Evolutionary conservation across 2,888 invertebrate genomes (phyloP).

Genomic region (Lamproptera curius): DNA sequence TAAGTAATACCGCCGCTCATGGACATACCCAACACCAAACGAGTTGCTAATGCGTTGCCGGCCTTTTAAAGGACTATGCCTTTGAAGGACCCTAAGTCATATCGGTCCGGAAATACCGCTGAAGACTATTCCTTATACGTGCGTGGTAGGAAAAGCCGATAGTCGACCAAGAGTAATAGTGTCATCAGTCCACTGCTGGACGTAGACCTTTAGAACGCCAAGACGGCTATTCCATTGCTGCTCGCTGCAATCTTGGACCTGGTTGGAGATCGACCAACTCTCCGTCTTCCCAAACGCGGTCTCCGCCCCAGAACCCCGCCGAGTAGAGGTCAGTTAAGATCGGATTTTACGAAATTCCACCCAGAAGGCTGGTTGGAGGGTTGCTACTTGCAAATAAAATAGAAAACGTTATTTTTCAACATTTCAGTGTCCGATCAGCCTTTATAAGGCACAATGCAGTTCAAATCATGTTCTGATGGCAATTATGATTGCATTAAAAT

Average conservation of each 20-base stretch:
- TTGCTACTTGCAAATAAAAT: no score
- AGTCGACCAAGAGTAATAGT: background rate
- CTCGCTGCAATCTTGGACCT: no score
- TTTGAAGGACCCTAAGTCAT: no score
- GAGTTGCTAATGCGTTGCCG: background rate
- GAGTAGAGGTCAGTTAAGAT: no score
- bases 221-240: background rate
- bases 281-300: no score
- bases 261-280: no score
- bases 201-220: background rate
- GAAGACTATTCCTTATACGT: no score
- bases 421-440: background rate
- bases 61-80: no score
- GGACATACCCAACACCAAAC: background rate
- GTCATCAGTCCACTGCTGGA: background rate
- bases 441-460: background rate
- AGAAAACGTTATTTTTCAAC: background rate
- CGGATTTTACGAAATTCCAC: no score
- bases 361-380: no score
- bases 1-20: background rate
- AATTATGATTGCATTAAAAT: conserved; percentile 12
- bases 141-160: background rate
- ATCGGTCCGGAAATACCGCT: no score
- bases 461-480: conserved; percentile 11
- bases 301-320: no score